A percentile compares a stretch with the other conserved stretches of the same genome.
Conservation (phyloP, 2,888 invertebrate genomes). For the Agrochola litura region DNA sequence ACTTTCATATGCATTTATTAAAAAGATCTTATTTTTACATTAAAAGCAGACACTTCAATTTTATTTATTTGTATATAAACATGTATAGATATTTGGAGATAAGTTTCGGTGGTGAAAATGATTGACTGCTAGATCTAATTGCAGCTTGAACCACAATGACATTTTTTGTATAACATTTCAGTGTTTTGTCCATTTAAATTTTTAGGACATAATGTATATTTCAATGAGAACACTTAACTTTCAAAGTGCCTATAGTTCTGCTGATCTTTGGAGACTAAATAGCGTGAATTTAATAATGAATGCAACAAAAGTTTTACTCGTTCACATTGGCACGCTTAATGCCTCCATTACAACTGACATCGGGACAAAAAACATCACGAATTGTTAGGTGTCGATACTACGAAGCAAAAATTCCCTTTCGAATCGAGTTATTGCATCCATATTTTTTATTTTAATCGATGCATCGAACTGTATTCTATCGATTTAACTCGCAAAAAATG, state of each 20-base stretch:
- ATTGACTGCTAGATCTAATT: not conserved
- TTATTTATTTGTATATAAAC: too few species aligned
- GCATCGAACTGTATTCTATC: constrained; percentile 73
- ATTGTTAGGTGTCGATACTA: constrained; percentile 74
- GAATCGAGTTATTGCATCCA: constrained; percentile 70
- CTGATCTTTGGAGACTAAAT: constrained; percentile 22
- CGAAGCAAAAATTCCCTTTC: constrained; percentile 69
- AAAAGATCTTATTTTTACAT: too few species aligned
- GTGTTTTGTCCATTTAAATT: not conserved
- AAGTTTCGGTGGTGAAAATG: not conserved
- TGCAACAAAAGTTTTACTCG: constrained; percentile 49
- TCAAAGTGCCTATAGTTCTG: not conserved
- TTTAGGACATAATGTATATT: not conserved
- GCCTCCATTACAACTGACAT: constrained; percentile 71
- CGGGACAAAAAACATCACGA: constrained; percentile 64
- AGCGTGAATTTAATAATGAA: constrained; percentile 57
- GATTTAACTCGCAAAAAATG: constrained; percentile 78
- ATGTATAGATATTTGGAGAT: not conserved
- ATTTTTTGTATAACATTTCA: not conserved
- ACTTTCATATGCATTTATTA: too few species aligned
- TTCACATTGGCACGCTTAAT: constrained; percentile 69
- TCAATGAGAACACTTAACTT: not conserved
- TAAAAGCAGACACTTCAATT: too few species aligned
- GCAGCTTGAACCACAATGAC: not conserved
- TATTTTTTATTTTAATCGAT: constrained; percentile 74